Percentiles rank a stretch among this genome's conserved stretches.
Evolutionary conservation across 2,888 invertebrate genomes (phyloP).

Genomic region (Spodoptera littoralis): DNA sequence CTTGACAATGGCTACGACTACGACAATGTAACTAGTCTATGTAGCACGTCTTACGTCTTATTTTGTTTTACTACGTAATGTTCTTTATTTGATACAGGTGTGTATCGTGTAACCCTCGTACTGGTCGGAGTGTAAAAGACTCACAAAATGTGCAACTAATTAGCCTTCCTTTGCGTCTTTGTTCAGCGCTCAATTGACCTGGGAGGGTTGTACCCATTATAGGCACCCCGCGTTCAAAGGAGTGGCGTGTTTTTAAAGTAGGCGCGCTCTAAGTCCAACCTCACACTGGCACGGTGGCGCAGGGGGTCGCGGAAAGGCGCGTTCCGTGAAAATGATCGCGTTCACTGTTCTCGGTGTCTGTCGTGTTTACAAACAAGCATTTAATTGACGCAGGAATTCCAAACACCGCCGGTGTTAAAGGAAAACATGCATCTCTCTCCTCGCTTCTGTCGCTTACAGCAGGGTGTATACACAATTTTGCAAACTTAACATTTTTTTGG

Average conservation of each 20-base stretch:
- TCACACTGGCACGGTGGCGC: constrained; percentile 16
- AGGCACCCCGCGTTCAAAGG: constrained; percentile 62
- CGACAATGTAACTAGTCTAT: constrained; percentile 12
- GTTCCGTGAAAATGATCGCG: constrained; percentile 78
- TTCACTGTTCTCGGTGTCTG: constrained; percentile 70
- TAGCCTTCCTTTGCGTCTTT: constrained; percentile 41
- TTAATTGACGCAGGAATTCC: constrained; percentile 84
- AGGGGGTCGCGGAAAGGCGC: constrained; percentile 66
- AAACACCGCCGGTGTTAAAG: constrained; percentile 77
- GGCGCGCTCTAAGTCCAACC: constrained; percentile 37
- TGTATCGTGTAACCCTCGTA: constrained; percentile 6
- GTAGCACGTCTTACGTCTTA: constrained; percentile 7
- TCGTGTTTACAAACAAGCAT: constrained; percentile 82
- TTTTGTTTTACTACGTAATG: constrained; percentile 10
- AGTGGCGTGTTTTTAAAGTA: constrained; percentile 68
- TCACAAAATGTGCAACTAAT: constrained; percentile 48
- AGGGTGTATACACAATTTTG: constrained; percentile 52
- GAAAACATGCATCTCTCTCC: constrained; percentile 73
- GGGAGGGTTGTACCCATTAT: constrained; percentile 52
- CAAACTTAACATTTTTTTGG: constrained; percentile 46
- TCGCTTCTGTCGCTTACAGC: constrained; percentile 59
- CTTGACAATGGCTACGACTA: constrained; percentile 25
- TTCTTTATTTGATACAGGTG: constrained; percentile 29
- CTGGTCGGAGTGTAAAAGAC: constrained; percentile 11
- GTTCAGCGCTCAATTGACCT: constrained; percentile 58